Base-by-base conservation (phyloP, 2,113 vertebrate genomes). In the Crotophaga sulcirostris region DNA sequence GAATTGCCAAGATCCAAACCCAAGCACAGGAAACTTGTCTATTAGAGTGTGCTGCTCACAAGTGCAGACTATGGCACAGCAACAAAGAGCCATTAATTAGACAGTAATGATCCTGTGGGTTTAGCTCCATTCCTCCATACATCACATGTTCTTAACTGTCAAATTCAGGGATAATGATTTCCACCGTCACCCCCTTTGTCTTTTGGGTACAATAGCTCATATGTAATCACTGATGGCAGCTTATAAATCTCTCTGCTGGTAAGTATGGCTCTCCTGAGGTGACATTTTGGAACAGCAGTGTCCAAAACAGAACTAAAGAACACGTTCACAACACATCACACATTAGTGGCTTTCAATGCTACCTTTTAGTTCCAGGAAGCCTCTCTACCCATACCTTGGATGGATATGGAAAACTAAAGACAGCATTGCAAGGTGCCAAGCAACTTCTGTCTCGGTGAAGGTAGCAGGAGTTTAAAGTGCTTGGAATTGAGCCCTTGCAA, bases 81-180 rank as follows among this genome's bases (percentile, higher is more conserved):
- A 95, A 96, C 7, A 45, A 73, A 94, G 88, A 97, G 75, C 81
- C 94, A 87, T 96, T 96, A 95, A 97, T 97, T 94, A 97, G 96
- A 92, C 87, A 97, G 94, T 84, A 97, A 94, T 7, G 2, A 95
- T 96, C 94, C 96, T 95, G 96, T 56, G 96, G 76, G 90, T 94
- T 98, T 95, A 94, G 93, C 84, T 94, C 93, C 92, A 92, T 96
- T 97, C 89, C 84, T 96, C 96, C 91, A 95, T 95, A 96, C 73
- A 89, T 95, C 95, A 95, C 96, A 94, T 77, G 90, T 91, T 95
- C 95, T 89, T 75, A 78, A 96, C 81, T 95, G 91, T 90, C 95
- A 97, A 86, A 96, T 97, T 96, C 92, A 97, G 95, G 78, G 76
- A 96, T 94, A 97, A 97, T 97, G 84, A 84, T 85, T 70, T 88